Percentiles rank a stretch among this genome's conserved stretches.
phyloP scores from a whole-genome alignment of 37 sponge, comb jelly and placozoan genomes.

The Eunapius fragilis region DNA sequence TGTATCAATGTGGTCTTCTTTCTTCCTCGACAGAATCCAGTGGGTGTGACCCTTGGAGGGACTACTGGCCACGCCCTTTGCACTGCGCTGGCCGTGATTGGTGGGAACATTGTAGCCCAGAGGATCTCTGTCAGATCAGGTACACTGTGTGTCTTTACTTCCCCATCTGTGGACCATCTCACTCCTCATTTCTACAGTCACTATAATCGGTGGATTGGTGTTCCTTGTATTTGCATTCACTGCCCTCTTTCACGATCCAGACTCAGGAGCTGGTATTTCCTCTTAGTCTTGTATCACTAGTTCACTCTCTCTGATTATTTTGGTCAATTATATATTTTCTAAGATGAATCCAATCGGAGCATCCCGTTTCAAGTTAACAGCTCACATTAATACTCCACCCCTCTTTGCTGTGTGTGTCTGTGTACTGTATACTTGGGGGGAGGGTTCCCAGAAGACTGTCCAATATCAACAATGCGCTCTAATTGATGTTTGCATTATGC shows the following conservation, averaged over 20 bases:
- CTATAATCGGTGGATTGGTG: conserved; percentile 94
- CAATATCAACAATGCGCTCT: too few species aligned
- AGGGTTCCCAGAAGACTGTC: too few species aligned
- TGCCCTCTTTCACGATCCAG: conserved; percentile 62
- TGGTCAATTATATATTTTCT: too few species aligned
- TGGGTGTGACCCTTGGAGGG: conserved; percentile 93
- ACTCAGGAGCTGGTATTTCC: neutral
- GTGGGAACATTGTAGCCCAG: conserved; percentile 96
- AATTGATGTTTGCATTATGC: too few species aligned
- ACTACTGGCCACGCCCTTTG: conserved; percentile 93
- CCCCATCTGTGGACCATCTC: too few species aligned
- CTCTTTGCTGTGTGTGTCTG: too few species aligned
- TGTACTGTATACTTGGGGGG: too few species aligned
- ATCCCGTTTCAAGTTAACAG: too few species aligned
- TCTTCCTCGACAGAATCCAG: conserved; percentile 68
- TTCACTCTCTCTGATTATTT: too few species aligned
- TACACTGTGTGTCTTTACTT: too few species aligned
- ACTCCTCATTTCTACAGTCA: conserved; percentile 65
- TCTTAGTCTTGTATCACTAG: neutral
- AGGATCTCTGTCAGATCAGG: conserved; percentile 94
- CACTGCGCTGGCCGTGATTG: conserved; percentile 93
- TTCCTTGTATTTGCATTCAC: conserved; percentile 95
- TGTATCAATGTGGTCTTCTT: neutral
- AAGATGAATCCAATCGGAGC: too few species aligned
- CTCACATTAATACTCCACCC: too few species aligned